phyloP scores from a whole-genome alignment of 2,888 invertebrate species.

The Drosophila quinaria region DNA sequence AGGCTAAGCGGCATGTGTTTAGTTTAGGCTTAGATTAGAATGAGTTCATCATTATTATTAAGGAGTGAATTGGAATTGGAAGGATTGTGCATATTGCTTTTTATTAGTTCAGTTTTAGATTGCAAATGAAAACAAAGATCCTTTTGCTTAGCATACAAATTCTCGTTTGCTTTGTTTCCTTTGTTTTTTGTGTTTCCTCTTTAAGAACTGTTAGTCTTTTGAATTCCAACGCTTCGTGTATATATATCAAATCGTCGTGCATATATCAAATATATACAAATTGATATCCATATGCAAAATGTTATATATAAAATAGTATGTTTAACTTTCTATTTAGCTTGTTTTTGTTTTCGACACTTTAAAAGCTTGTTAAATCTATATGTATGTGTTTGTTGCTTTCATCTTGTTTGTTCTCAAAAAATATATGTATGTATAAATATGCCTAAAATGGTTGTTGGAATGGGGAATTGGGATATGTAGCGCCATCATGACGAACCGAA shows the following conservation, averaged over 20 bases:
- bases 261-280: slow-evolving; percentile 56
- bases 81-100: slow-evolving; percentile 47
- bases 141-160: slow-evolving; percentile 14
- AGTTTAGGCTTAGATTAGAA: slow-evolving; percentile 36
- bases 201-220: slow-evolving; percentile 79
- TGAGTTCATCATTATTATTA: slow-evolving; percentile 42
- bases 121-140: slow-evolving; percentile 8
- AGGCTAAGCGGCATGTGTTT: slow-evolving; percentile 62
- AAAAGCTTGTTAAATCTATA: slow-evolving; percentile 65
- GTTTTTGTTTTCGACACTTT: slow-evolving; percentile 46
- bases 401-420: slow-evolving; percentile 55
- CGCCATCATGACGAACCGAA: slow-evolving; percentile 89
- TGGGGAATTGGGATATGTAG: slow-evolving; percentile 17
- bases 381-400: slow-evolving; percentile 26
- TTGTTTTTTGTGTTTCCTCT: slow-evolving; percentile 52
- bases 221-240: slow-evolving; percentile 66
- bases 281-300: slow-evolving; percentile 56
- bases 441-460: slow-evolving; percentile 46
- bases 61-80: slow-evolving; percentile 45
- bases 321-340: slow-evolving; percentile 47
- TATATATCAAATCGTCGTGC: slow-evolving; percentile 37
- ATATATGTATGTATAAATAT: slow-evolving; percentile 45
- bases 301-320: slow-evolving; percentile 73
- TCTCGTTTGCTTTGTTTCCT: slow-evolving; percentile 17
- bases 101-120: slow-evolving; percentile 18